Evolutionary conservation across 2,888 invertebrate species (phyloP).

Genomic region (Lobophora halterata): DNA sequence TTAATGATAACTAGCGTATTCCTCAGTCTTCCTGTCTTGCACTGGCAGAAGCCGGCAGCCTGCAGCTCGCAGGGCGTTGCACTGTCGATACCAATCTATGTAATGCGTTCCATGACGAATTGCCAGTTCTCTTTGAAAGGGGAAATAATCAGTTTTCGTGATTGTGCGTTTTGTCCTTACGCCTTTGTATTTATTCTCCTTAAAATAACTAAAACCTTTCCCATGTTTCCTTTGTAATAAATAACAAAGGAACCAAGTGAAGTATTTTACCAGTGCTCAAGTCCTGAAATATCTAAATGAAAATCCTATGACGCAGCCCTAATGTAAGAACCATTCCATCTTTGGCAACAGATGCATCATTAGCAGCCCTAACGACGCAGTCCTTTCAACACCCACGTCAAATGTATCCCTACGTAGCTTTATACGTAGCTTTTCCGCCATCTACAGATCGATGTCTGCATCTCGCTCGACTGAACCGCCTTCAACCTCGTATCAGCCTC

Average conservation of each 20-base stretch:
- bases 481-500: slow-evolving; percentile 26
- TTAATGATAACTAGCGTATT: too few species aligned
- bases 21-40: background rate
- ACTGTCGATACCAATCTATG: slow-evolving; percentile 14
- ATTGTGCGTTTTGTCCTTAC: background rate
- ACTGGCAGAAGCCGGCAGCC: slow-evolving; percentile 2
- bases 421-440: slow-evolving; percentile 2
- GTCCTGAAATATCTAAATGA: slow-evolving; percentile 2
- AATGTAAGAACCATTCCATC: slow-evolving; percentile 10
- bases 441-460: slow-evolving; percentile 13
- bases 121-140: background rate
- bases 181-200: too few species aligned
- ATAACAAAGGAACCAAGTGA: too few species aligned
- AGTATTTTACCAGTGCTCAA: too few species aligned
- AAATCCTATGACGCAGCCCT: slow-evolving; percentile 3
- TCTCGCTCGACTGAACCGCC: slow-evolving; percentile 1
- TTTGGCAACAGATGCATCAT: slow-evolving; percentile 27
- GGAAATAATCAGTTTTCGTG: background rate
- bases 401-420: slow-evolving; percentile 4
- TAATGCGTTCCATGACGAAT: slow-evolving; percentile 13
- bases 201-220: too few species aligned
- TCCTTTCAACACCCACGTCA: slow-evolving; percentile 19
- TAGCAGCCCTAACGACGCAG: slow-evolving; percentile 29
- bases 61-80: slow-evolving; percentile 13
- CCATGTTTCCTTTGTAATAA: too few species aligned